Evolutionary conservation across 1,140 invertebrate genomes (phyloP).

Genomic region (Sinonovacula constricta): DNA sequence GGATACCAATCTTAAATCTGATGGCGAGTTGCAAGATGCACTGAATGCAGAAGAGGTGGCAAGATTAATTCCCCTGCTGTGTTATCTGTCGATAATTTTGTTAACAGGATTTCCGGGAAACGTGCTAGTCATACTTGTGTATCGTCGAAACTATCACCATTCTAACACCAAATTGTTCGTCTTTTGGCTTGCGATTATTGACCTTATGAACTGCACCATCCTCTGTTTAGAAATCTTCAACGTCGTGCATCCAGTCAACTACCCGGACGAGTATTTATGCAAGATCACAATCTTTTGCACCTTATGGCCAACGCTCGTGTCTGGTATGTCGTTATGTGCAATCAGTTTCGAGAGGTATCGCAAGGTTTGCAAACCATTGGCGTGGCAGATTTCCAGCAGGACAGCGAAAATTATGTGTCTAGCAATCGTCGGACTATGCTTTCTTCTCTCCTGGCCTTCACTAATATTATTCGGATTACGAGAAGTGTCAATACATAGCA

Average conservation of each 20-base stretch:
- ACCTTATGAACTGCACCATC: slow-evolving; percentile 21
- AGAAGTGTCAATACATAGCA: background rate
- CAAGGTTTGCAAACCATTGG: slow-evolving; percentile 12
- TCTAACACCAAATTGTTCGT: slow-evolving; percentile 8
- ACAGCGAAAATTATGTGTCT: slow-evolving; percentile 7
- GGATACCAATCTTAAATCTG: no score
- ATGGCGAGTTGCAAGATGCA: no score
- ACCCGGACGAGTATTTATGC: slow-evolving; percentile 6
- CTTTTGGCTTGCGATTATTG: slow-evolving; percentile 30
- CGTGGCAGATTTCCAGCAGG: slow-evolving; percentile 8
- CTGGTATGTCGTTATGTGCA: slow-evolving; percentile 7
- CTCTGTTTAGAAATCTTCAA: slow-evolving; percentile 36
- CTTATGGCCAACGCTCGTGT: slow-evolving; percentile 7
- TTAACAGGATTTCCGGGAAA: slow-evolving; percentile 37
- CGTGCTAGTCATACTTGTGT: slow-evolving; percentile 29
- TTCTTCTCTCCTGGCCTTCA: slow-evolving; percentile 13
- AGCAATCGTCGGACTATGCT: background rate
- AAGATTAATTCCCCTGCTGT: slow-evolving; percentile 3
- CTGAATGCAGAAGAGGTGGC: slow-evolving; percentile 29
- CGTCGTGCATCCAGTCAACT: slow-evolving; percentile 12
- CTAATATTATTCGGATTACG: slow-evolving; percentile 24
- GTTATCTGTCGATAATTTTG: slow-evolving; percentile 25
- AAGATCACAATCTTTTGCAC: slow-evolving; percentile 39
- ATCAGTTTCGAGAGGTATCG: slow-evolving; percentile 25
- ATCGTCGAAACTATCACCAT: slow-evolving; percentile 2